Evolutionary conservation across 2,888 invertebrate genomes (phyloP).

Genomic region (Corbicula japonica): DNA sequence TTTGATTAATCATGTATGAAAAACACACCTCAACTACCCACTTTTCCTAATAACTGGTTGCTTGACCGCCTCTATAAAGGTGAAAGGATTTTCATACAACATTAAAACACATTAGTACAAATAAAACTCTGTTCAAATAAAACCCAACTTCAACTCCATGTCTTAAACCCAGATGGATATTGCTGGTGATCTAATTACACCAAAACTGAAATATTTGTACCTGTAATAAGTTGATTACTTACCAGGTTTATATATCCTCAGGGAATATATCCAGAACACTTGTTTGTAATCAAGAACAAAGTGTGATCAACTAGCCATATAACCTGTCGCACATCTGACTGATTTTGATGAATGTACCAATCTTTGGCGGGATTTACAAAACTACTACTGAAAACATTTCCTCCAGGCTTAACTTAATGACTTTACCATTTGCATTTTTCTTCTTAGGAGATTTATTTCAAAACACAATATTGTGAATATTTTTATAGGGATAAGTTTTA

Average conservation of each 20-base stretch:
- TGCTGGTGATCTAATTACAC: no score
- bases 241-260: conserved; percentile 7
- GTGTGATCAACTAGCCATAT: conserved; percentile 28
- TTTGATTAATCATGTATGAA: no score
- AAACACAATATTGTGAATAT: no score
- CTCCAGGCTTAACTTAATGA: conserved; percentile 18
- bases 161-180: no score
- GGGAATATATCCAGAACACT: conserved; percentile 16
- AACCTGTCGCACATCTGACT: conserved; percentile 35
- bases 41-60: not conserved
- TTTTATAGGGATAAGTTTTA: no score
- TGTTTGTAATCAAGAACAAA: conserved; percentile 11
- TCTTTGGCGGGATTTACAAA: conserved; percentile 38
- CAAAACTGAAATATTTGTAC: no score
- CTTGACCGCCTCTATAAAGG: no score
- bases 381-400: conserved; percentile 1
- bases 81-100: no score
- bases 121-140: no score
- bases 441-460: not conserved
- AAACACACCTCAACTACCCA: conserved; percentile 4
- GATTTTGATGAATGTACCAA: conserved; percentile 36
- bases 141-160: no score
- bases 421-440: conserved; percentile 6
- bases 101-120: no score
- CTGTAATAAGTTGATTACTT: conserved; percentile 23